A percentile compares a stretch with the other conserved stretches of the same genome.
These are phyloP conservation scores for Oryzias melastigma DNA, from an alignment of 2,113 vertebrate species.

Conservation along the genomic window DNA sequence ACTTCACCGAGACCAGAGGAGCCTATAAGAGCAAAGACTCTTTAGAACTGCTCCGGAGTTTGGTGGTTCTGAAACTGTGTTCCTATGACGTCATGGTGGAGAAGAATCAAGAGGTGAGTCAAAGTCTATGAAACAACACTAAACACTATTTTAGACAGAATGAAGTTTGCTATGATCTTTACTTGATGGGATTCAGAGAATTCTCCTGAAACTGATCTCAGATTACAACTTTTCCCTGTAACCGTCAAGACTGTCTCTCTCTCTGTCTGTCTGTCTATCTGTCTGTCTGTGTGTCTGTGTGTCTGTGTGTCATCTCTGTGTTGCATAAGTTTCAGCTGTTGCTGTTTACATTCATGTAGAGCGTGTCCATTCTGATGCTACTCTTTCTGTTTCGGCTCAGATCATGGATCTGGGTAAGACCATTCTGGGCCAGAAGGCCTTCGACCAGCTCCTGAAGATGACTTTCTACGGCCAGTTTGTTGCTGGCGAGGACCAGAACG, in stretches of 20 bases:
- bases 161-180: too few relatives aligned
- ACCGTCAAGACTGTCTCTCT: not conserved
- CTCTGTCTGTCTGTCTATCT: too few relatives aligned
- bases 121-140: not conserved
- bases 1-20: conserved; percentile 73
- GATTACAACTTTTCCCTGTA: conserved; percentile 40
- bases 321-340: not conserved
- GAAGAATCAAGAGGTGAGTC: conserved; percentile 76
- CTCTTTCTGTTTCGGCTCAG: conserved; percentile 55
- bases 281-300: too few relatives aligned
- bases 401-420: conserved; percentile 76
- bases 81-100: conserved; percentile 74
- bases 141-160: too few relatives aligned
- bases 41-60: conserved; percentile 77
- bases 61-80: conserved; percentile 80
- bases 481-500: conserved; percentile 87
- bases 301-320: not conserved
- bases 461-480: conserved; percentile 96
- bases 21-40: conserved; percentile 83
- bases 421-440: conserved; percentile 81
- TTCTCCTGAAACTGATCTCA: conserved; percentile 10
- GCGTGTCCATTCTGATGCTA: not conserved
- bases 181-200: too few relatives aligned
- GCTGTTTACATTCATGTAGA: not conserved
- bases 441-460: conserved; percentile 88